These are phyloP conservation scores for Cybosia mesomella DNA, from an alignment of 2,888 invertebrate genomes.

Conservation along the genomic window DNA sequence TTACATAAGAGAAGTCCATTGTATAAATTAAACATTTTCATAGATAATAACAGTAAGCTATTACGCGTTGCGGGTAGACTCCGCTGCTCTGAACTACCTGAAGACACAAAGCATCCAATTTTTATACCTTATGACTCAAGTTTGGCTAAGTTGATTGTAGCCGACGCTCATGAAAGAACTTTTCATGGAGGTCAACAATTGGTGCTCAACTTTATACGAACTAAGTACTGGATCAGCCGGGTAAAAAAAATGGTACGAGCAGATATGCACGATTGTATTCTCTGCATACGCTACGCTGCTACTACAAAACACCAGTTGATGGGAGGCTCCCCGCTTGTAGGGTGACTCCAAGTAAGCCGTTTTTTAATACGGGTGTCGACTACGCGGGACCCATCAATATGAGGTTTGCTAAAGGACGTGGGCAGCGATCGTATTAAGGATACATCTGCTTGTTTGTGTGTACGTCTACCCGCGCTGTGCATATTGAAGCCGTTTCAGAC, in stretches of 20 bases:
- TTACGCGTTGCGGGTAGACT: no score
- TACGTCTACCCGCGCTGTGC: not conserved
- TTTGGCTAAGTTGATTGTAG: no score
- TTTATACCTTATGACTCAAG: no score
- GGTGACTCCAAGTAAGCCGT: no score
- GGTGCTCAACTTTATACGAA: slow-evolving; percentile 8
- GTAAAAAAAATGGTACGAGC: not conserved
- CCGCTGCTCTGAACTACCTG: no score
- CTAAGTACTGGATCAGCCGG: slow-evolving; percentile 3
- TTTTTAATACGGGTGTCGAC: no score
- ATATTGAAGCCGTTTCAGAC: not conserved
- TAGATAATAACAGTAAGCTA: no score
- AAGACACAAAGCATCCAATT: no score
- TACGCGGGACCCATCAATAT: not conserved
- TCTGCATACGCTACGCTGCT: not conserved
- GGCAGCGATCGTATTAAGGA: not conserved
- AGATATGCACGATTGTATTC: not conserved
- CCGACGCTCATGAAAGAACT: no score
- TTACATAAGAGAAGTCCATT: not conserved
- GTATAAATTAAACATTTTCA: no score
- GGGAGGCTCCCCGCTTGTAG: no score
- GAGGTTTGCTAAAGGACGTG: not conserved
- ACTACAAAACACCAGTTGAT: not conserved
- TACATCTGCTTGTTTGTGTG: not conserved
- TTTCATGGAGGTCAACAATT: slow-evolving; percentile 10